Percentiles rank a stretch among this genome's conserved stretches.
Evolutionary conservation across 2,888 invertebrate genomes (phyloP).

Genomic region (Oscheius myriophilus): DNA sequence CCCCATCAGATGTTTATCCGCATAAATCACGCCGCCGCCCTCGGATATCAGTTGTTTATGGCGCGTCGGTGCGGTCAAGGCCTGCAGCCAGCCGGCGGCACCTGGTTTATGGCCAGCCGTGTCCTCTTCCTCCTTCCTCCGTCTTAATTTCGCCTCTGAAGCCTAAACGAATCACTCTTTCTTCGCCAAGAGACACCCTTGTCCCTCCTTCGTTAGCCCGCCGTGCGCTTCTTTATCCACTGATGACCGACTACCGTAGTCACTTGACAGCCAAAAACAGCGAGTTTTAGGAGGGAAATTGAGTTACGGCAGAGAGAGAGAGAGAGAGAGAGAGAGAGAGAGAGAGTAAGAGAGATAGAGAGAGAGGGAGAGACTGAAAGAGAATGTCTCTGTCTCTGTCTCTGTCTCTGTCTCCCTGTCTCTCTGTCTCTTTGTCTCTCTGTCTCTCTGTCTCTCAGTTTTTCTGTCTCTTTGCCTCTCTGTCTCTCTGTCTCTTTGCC

Average conservation of each 20-base stretch:
- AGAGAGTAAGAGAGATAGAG: too few relatives aligned
- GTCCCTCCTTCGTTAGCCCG: constrained; percentile 23
- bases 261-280: too few relatives aligned
- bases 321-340: too few relatives aligned
- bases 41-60: constrained; percentile 27
- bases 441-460: neutral
- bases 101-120: neutral
- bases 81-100: constrained; percentile 19
- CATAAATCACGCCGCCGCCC: constrained; percentile 22
- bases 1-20: constrained; percentile 9
- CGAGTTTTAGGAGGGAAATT: too few relatives aligned
- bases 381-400: too few relatives aligned
- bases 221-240: neutral
- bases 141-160: too few relatives aligned
- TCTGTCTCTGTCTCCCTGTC: too few relatives aligned
- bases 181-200: constrained; percentile 16
- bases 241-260: too few relatives aligned
- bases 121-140: too few relatives aligned
- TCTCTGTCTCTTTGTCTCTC: constrained; percentile 11
- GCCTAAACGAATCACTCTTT: constrained; percentile 24
- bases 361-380: too few relatives aligned
- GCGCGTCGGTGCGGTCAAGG: constrained; percentile 20
- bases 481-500: neutral
- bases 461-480: constrained; percentile 6
- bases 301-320: too few relatives aligned